Conservation (phyloP, 1,140 invertebrate species). For the Drosophila tsacasi region DNA sequence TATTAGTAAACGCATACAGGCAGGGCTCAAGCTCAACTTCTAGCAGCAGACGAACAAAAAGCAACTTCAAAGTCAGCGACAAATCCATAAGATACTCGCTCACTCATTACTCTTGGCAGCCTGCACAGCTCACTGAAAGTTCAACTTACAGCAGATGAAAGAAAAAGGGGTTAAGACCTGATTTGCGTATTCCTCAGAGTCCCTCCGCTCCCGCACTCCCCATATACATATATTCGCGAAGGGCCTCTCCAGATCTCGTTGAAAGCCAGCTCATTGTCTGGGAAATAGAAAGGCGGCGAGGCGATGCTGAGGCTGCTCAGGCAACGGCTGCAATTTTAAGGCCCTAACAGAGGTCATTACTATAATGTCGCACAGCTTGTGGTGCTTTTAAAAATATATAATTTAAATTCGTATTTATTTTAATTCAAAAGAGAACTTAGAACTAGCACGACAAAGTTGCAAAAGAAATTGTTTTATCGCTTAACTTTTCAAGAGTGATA, state of each 20-base stretch:
- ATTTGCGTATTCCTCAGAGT: conserved; percentile 58
- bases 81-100: conserved; percentile 59
- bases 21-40: conserved; percentile 33
- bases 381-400: not conserved
- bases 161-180: conserved; percentile 75
- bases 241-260: conserved; percentile 49
- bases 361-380: not conserved
- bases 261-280: conserved; percentile 73
- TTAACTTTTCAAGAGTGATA: no score
- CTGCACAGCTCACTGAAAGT: conserved; percentile 58
- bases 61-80: conserved; percentile 59
- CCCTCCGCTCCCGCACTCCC: not conserved
- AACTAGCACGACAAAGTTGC: no score
- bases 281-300: conserved; percentile 42
- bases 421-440: no score
- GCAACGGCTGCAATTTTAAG: conserved; percentile 17
- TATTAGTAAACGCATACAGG: conserved; percentile 46
- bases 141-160: conserved; percentile 69
- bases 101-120: conserved; percentile 53
- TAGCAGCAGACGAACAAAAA: conserved; percentile 21
- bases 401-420: no score
- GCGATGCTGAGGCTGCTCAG: conserved; percentile 31
- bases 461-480: no score
- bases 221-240: conserved; percentile 25
- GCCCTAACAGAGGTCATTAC: not conserved